Percentiles rank a stretch among this genome's conserved stretches.
These are phyloP conservation scores for Ptychodera flava DNA, from an alignment of 35 echinoderm and acorn worm genomes.

Conservation along the genomic window DNA sequence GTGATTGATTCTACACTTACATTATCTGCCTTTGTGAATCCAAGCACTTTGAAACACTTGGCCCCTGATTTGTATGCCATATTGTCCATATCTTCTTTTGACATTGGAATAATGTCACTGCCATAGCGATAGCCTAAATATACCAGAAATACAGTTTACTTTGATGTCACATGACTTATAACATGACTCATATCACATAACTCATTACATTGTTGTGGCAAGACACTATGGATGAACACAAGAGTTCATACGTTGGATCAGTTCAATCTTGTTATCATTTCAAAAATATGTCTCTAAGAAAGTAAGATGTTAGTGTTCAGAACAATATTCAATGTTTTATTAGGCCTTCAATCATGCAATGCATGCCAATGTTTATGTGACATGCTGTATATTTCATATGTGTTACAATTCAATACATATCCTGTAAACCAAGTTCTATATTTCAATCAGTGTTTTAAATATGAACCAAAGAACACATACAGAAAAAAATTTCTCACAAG, in stretches of 20 bases:
- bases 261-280: neutral
- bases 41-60: conserved; percentile 76
- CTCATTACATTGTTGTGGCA: neutral
- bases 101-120: conserved; percentile 88
- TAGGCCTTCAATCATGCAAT: too few relatives aligned
- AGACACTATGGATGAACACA: neutral
- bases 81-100: conserved; percentile 91
- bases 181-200: neutral
- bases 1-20: conserved; percentile 55
- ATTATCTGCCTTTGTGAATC: conserved; percentile 78
- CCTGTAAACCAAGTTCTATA: too few relatives aligned
- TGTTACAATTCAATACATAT: too few relatives aligned
- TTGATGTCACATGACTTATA: neutral
- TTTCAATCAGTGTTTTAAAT: too few relatives aligned
- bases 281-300: neutral
- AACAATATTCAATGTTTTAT: too few relatives aligned
- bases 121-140: conserved; percentile 85
- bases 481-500: too few relatives aligned
- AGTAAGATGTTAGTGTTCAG: too few relatives aligned
- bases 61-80: conserved; percentile 93
- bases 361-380: too few relatives aligned
- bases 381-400: too few relatives aligned
- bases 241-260: neutral
- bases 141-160: neutral
- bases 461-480: too few relatives aligned